Evolutionary conservation across 2,797 vertebrate genomes (phyloP).

Genomic region (Paedocypris micromegethes): DNA sequence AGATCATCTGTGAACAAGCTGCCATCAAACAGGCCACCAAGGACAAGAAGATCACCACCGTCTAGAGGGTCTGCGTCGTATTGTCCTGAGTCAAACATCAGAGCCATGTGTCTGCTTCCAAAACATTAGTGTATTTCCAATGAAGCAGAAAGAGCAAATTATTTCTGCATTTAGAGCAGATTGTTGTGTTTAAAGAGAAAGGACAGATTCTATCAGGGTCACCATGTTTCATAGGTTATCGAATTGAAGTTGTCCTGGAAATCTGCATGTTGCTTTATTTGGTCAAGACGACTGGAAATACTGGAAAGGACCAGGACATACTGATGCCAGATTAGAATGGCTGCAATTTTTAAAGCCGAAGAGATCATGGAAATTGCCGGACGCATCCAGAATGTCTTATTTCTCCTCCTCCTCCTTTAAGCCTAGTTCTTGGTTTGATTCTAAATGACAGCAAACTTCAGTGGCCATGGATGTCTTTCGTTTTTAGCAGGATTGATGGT

Average conservation of each 20-base stretch:
- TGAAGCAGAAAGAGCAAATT: neutral
- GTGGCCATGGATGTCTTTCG: neutral
- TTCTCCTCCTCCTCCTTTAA: conserved; percentile 26
- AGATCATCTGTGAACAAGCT: conserved; percentile 97
- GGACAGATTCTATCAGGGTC: conserved; percentile 54
- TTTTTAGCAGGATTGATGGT: neutral
- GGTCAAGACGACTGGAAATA: too few relatives aligned
- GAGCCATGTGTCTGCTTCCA: too few relatives aligned
- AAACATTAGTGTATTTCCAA: too few relatives aligned
- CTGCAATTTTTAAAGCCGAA: conserved; percentile 48
- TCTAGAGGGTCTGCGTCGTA: conserved; percentile 58
- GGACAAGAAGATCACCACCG: conserved; percentile 98
- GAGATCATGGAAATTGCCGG: neutral
- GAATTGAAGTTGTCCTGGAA: conserved; percentile 58
- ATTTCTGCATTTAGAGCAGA: conserved; percentile 22
- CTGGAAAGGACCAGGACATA: conserved; percentile 66
- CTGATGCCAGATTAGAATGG: conserved; percentile 65
- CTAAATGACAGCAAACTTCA: neutral
- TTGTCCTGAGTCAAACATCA: neutral
- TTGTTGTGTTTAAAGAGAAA: conserved; percentile 47
- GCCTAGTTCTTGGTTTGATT: too few relatives aligned
- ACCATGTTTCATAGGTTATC: conserved; percentile 66
- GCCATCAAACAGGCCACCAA: conserved; percentile 98
- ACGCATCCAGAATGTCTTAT: conserved; percentile 59
- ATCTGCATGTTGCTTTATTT: too few relatives aligned